phyloP scores from a whole-genome alignment of 2,113 vertebrate species.

The Tapirus terrestris region DNA sequence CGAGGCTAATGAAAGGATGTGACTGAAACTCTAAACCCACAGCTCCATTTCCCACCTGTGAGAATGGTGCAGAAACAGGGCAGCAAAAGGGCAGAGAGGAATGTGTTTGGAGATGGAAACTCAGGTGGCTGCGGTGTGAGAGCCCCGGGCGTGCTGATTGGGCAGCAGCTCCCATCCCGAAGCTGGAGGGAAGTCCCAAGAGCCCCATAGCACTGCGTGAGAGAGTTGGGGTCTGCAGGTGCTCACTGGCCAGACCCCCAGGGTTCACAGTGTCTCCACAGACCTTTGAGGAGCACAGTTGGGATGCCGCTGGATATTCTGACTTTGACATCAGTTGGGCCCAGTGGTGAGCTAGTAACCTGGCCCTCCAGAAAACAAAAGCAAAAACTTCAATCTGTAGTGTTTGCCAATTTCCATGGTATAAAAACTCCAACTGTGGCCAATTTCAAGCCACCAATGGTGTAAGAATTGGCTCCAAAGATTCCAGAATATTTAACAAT shows the following conservation, averaged over 20 bases:
- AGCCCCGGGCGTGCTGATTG: too few species aligned
- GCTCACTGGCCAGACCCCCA: background rate
- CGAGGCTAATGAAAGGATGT: background rate
- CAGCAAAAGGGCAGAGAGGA: background rate
- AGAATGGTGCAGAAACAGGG: background rate
- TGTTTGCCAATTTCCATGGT: background rate
- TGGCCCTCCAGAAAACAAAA: background rate
- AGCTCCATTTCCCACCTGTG: background rate
- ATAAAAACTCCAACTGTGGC: background rate
- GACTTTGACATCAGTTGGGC: background rate
- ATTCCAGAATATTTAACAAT: background rate
- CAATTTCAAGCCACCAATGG: background rate
- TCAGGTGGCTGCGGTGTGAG: rapidly evolving
- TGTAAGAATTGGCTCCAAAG: background rate
- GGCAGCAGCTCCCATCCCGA: background rate
- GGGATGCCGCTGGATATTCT: background rate
- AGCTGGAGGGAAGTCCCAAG: background rate
- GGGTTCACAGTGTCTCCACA: background rate
- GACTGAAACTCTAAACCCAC: background rate
- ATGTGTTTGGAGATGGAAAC: too few species aligned
- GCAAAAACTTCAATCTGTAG: background rate
- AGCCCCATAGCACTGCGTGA: background rate
- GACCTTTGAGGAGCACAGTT: background rate
- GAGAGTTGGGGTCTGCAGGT: background rate
- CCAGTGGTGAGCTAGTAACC: background rate